Evolutionary conservation across 2,113 vertebrate genomes (phyloP).

Genomic region (Oreochromis tanganicae): DNA sequence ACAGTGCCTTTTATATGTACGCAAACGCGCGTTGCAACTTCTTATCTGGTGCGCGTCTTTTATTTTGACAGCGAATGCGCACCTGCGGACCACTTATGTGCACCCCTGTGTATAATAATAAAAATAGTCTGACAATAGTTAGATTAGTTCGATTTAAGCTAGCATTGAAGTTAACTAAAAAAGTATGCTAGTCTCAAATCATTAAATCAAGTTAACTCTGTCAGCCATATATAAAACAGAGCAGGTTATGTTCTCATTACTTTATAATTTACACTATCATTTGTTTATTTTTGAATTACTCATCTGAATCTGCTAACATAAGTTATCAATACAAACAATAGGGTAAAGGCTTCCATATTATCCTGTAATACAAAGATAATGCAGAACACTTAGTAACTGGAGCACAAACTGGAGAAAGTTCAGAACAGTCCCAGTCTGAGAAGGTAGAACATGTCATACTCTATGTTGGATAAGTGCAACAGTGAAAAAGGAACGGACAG

Average conservation of each 20-base stretch:
- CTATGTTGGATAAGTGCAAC: neutral
- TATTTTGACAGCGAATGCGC: too few relatives aligned
- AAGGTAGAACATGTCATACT: accelerated
- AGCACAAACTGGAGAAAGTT: neutral
- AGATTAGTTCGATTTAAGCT: neutral
- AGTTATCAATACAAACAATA: neutral
- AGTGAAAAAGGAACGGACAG: neutral
- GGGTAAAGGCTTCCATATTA: neutral
- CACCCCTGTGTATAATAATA: too few relatives aligned
- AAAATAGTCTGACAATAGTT: too few relatives aligned
- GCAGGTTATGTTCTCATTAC: neutral
- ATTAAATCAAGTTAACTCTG: neutral
- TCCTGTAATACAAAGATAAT: neutral
- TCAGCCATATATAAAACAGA: neutral
- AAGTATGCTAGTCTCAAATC: neutral
- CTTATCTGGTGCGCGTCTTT: too few relatives aligned
- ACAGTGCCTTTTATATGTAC: too few relatives aligned
- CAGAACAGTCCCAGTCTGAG: neutral
- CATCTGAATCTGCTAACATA: neutral
- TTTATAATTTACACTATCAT: neutral
- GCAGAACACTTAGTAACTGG: neutral
- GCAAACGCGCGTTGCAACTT: too few relatives aligned
- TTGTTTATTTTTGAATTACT: neutral
- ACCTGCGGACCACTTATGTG: too few relatives aligned
- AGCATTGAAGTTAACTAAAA: neutral